Conservation (phyloP, 2,888 invertebrate genomes). For the Acanthosepion pharaonis region DNA sequence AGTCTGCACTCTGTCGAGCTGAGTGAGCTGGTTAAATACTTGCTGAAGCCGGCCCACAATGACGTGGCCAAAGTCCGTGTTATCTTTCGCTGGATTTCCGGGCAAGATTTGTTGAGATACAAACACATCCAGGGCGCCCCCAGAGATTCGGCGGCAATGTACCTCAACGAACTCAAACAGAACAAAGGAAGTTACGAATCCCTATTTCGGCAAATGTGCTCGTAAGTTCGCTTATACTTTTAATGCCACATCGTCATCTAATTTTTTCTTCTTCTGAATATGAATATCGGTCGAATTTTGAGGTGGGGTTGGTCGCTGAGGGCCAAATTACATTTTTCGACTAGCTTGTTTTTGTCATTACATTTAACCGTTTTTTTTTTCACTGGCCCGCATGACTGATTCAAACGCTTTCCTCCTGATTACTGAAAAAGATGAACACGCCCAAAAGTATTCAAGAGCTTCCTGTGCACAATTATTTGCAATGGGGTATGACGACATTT, state of each 20-base stretch:
- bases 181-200: constrained; percentile 58
- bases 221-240: constrained; percentile 49
- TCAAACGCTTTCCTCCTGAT: too few relatives aligned
- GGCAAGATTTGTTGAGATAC: constrained; percentile 56
- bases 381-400: too few relatives aligned
- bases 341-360: too few relatives aligned
- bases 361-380: too few relatives aligned
- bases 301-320: too few relatives aligned
- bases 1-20: constrained; percentile 56
- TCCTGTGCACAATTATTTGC: too few relatives aligned
- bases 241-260: neutral
- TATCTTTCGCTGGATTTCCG: constrained; percentile 58
- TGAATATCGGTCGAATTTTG: too few relatives aligned
- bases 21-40: constrained; percentile 57
- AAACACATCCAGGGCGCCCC: constrained; percentile 56
- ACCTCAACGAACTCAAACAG: constrained; percentile 54
- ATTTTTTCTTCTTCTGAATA: neutral
- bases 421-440: too few relatives aligned
- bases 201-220: constrained; percentile 57
- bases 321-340: too few relatives aligned
- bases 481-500: too few relatives aligned
- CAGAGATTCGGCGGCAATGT: constrained; percentile 56
- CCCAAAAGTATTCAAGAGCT: too few relatives aligned
- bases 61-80: constrained; percentile 58
- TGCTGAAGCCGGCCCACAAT: constrained; percentile 57